A percentile compares a stretch with the other conserved stretches of the same genome.
These are phyloP conservation scores for Galbula dea DNA, from an alignment of 2,113 vertebrate genomes.

Conservation along the genomic window DNA sequence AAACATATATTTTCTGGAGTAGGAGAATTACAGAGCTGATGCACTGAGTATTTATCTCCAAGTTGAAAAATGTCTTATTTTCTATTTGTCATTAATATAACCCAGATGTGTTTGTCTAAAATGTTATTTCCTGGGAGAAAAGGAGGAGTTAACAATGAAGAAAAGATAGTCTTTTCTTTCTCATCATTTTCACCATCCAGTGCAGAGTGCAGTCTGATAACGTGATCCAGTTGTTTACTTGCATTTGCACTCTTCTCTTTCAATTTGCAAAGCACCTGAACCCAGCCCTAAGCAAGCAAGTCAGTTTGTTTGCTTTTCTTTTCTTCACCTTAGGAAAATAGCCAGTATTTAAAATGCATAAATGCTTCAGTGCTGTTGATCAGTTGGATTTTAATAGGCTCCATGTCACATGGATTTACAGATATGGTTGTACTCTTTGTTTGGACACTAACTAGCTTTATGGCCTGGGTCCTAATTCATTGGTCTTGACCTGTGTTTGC, in stretches of 20 bases:
- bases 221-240: not conserved
- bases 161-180: not conserved
- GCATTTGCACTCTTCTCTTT: not conserved
- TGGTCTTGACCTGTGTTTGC: not conserved
- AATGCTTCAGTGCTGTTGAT: not conserved
- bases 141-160: not conserved
- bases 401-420: not conserved
- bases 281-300: not conserved
- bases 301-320: not conserved
- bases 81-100: not conserved
- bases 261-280: not conserved
- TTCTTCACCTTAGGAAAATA: not conserved
- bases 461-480: slow-evolving; percentile 3
- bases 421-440: not conserved
- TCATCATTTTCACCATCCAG: not conserved
- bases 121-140: not conserved
- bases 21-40: not conserved
- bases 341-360: not conserved
- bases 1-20: not conserved
- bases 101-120: not conserved
- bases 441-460: not conserved
- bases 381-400: not conserved
- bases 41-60: not conserved
- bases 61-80: not conserved
- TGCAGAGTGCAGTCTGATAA: not conserved